Evolutionary conservation across 2,888 invertebrate species (phyloP).

Genomic region (Mongoloraphidia duomilia): DNA sequence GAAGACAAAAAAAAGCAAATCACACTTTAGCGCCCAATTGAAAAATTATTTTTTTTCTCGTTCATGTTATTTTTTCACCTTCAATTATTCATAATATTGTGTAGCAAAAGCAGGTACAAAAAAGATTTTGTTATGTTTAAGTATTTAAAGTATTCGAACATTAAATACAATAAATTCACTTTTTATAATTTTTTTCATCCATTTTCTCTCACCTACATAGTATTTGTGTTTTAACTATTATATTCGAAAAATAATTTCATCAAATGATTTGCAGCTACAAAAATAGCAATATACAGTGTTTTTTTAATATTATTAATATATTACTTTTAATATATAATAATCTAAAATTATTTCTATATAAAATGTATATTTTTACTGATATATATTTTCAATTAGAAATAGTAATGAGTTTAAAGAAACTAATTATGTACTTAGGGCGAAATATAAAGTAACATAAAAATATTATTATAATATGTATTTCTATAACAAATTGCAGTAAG

Average conservation of each 20-base stretch:
- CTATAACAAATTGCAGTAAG: no score
- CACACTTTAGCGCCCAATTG: no score
- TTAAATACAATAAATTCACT: background rate
- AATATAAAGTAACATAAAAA: no score
- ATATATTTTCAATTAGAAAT: no score
- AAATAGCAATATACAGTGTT: background rate
- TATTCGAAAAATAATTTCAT: background rate
- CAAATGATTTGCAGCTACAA: background rate
- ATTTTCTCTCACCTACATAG: background rate
- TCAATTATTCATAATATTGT: background rate
- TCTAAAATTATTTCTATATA: background rate
- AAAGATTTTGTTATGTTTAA: background rate
- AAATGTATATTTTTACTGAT: no score
- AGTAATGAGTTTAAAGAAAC: no score
- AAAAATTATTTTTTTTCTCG: no score
- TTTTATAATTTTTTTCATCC: background rate
- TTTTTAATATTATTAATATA: background rate
- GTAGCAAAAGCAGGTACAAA: constrained; percentile 1
- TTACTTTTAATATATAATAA: background rate
- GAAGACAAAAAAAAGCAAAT: no score
- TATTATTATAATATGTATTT: no score
- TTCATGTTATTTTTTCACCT: no score
- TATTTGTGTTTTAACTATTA: background rate
- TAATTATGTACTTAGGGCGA: no score
- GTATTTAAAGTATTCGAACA: background rate